Conservation (phyloP, 37 sponge, comb jelly and placozoan species). For the Amphimedon queenslandica region DNA sequence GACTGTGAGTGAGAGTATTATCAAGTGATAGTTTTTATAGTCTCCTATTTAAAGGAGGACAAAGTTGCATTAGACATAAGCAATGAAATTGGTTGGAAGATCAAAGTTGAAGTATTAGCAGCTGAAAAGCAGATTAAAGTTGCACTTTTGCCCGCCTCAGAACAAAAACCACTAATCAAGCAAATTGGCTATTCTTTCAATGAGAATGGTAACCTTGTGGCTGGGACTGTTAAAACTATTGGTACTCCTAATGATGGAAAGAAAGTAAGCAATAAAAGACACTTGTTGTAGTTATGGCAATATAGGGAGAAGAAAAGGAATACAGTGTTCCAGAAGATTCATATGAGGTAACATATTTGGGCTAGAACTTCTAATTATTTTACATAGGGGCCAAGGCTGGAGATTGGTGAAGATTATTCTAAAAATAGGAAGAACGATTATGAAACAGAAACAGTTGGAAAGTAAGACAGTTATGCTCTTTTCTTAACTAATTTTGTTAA, state of each 20-base stretch:
- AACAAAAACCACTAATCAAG: neutral
- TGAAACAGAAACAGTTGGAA: constrained; percentile 27
- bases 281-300: too few relatives aligned
- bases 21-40: neutral
- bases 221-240: neutral
- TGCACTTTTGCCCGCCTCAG: neutral
- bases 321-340: constrained; percentile 19
- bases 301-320: too few relatives aligned
- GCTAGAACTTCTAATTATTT: neutral
- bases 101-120: neutral
- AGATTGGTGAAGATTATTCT: constrained; percentile 53
- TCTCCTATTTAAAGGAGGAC: neutral
- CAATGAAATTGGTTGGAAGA: constrained; percentile 12
- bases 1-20: neutral
- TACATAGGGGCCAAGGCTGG: constrained; percentile 43
- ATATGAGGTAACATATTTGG: neutral
- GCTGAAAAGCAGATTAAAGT: neutral
- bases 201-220: neutral
- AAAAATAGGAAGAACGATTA: constrained; percentile 59
- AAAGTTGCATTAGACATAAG: neutral
- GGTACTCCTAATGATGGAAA: neutral
- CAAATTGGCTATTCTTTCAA: neutral
- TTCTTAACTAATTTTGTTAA: neutral
- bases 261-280: too few relatives aligned
- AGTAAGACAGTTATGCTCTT: constrained; percentile 16